Percentiles rank a stretch among this genome's conserved stretches.
Evolutionary conservation across 2,113 vertebrate genomes (phyloP).

Genomic region (Poeciliopsis occidentalis): DNA sequence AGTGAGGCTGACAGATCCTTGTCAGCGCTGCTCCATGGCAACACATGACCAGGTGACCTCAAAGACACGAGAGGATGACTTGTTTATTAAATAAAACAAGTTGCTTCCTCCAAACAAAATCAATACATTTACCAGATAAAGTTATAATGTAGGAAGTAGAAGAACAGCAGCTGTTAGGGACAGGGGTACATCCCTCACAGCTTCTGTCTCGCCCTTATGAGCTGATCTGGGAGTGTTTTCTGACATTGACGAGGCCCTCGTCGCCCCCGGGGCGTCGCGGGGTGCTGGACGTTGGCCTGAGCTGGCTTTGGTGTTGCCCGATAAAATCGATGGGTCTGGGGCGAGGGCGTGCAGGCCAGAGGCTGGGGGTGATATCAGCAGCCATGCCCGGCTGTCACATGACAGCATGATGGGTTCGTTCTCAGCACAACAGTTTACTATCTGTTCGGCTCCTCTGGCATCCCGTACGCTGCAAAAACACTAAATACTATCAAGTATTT

Average conservation of each 20-base stretch:
- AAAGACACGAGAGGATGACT: too few relatives aligned
- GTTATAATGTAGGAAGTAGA: too few relatives aligned
- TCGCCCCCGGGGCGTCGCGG: conserved; percentile 42
- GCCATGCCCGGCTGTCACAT: background rate
- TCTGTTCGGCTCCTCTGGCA: conserved; percentile 5
- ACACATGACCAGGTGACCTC: too few relatives aligned
- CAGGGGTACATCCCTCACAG: too few relatives aligned
- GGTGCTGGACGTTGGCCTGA: conserved; percentile 64
- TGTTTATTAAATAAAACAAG: too few relatives aligned
- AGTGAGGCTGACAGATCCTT: too few relatives aligned
- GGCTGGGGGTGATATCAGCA: conserved; percentile 18
- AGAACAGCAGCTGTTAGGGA: too few relatives aligned
- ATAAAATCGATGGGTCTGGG: conserved; percentile 79
- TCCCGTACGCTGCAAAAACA: background rate
- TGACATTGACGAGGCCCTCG: conserved; percentile 56
- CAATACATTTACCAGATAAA: too few relatives aligned
- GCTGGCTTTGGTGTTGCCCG: conserved; percentile 61
- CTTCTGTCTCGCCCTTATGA: conserved; percentile 13
- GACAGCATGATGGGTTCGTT: conserved; percentile 5
- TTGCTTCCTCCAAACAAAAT: too few relatives aligned
- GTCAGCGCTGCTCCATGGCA: too few relatives aligned
- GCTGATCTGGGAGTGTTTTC: conserved; percentile 32
- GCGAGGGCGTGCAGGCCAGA: conserved; percentile 41
- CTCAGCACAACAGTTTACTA: background rate
- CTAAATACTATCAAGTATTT: too few relatives aligned